Percentiles rank a stretch among this genome's conserved stretches.
These are phyloP conservation scores for Pelobates fuscus DNA, from an alignment of 2,113 vertebrate species.

Conservation along the genomic window DNA sequence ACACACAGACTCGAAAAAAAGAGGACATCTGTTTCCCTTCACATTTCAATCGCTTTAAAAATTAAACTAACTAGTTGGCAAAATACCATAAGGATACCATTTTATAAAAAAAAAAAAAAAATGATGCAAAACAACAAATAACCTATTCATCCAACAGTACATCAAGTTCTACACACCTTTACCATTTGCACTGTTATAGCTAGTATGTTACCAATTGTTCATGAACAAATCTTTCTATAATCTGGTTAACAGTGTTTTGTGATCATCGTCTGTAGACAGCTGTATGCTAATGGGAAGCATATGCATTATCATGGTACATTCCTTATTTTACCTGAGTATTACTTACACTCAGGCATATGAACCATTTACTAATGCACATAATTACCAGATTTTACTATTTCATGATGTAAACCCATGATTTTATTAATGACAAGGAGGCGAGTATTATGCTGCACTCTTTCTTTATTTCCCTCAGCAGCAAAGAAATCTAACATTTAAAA, in stretches of 20 bases:
- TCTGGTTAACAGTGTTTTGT: neutral
- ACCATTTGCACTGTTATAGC: too few species aligned
- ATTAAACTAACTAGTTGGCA: neutral
- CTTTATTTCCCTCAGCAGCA: too few species aligned
- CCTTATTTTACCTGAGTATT: constrained; percentile 50
- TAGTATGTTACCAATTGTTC: neutral
- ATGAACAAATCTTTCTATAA: neutral
- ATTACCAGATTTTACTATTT: too few species aligned
- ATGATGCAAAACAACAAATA: neutral
- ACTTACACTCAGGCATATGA: constrained; percentile 52
- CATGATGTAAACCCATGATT: too few species aligned
- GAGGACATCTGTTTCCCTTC: constrained; percentile 16
- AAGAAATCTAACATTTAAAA: too few species aligned
- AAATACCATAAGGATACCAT: neutral
- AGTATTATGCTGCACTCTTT: too few species aligned
- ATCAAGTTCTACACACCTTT: too few species aligned
- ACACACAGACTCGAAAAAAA: neutral
- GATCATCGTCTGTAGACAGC: constrained; percentile 4
- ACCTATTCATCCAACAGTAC: too few species aligned
- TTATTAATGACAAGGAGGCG: too few species aligned
- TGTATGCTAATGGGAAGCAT: constrained; percentile 54
- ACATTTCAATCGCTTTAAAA: neutral
- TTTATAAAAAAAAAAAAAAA: neutral
- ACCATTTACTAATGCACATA: neutral
- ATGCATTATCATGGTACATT: constrained; percentile 50